Evolutionary conservation across 2,113 vertebrate genomes (phyloP), one percentile per base, ranked within the genome.

Genomic region (Tiliqua scincoides): DNA sequence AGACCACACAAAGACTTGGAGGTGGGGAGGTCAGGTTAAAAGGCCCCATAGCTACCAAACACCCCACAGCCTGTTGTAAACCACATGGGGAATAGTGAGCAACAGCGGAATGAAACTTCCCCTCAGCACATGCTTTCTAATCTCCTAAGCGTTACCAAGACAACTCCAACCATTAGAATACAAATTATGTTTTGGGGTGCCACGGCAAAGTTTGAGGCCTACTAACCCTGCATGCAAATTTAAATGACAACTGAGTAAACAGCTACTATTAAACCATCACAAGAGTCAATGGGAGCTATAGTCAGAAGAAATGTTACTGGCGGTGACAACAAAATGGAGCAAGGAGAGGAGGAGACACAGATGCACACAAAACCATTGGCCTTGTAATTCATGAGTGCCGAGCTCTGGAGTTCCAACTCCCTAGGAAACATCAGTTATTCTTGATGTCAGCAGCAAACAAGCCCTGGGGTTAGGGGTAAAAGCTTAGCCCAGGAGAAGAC

Each of bases 101-200:
- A 94, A 84, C 89, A 93, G 82, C 91, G 86, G 92, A 96, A 96
- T 94, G 92, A 93, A 94, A 94, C 95, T 96, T 97, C 97, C 97
- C 96, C 95, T 96, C 92, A 89, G 92, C 90, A 96, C 96, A 97
- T 97, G 97, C 95, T 97, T 96, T 94, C 96, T 97, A 97, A 97
- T 97, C 96, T 97, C 97, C 96, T 96, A 92, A 92, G 93, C 89
- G 98, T 98, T 98, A 97, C 98, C 98, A 98, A 92, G 98, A 97
- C 97, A 95, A 99, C 98, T 93, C 91, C 87, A 91, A 91, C 93
- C 20, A 96, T 95, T 92, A 85, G 98, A 97, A 98, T 95, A 97
- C 97, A 97, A 98, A 99, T 98, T 96, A 94, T 92, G 89, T 80
- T 96, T 92, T 93, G 93, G 94, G 94, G 92, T 91, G 95, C 95